Base-by-base conservation (phyloP, 2,113 vertebrate genomes). In the Malurus melanocephalus region DNA sequence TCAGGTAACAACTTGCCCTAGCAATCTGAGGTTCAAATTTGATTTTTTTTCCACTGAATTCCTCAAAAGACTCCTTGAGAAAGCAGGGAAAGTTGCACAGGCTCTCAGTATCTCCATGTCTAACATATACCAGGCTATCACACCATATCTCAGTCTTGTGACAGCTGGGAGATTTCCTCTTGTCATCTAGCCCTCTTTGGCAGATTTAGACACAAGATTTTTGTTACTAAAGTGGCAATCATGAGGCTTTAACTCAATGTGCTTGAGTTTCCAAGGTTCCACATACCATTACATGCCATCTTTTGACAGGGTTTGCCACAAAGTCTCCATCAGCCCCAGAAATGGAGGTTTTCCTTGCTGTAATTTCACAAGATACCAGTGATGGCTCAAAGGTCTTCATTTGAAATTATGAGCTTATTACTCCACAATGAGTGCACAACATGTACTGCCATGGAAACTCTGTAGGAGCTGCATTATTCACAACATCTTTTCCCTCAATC, bases 361-460 rank as follows among this genome's bases (percentile, higher is more conserved):
- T 22, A 62, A 62, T 84, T 78, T n/a, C 73, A 33, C 8, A 52
- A 69, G 38, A 32, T 42, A 62, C 15, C 28, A 43, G 28, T 62
- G 51, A 19, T 38, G 26, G 10, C 61, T 38, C 66, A 17, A 81
- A 84, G 67, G 32, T 55, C 32, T 72, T 49, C 10, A 16, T 81
- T 27, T 67, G 69, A 87, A 93, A 55, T 40, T 0, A 65, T 43
- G 43, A 71, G 51, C 7, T 55, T 49, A 16, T 78, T 55, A 40
- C 5, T 62, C 20, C 35, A 57, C 0, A 0, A 35, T 18, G 7
- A 55, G 7, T 55, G 20, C 23, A 57, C 30, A 57, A 17, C 22
- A 62, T 3, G 1, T 24, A 6, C 24, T 71, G 46, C 20, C 32
- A 77, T 84, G 43, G 69, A 64, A 80, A 22, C 1, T 16, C 46